Evolutionary conservation across 2,888 invertebrate species (phyloP).

Genomic region (Rotaria sp.): DNA sequence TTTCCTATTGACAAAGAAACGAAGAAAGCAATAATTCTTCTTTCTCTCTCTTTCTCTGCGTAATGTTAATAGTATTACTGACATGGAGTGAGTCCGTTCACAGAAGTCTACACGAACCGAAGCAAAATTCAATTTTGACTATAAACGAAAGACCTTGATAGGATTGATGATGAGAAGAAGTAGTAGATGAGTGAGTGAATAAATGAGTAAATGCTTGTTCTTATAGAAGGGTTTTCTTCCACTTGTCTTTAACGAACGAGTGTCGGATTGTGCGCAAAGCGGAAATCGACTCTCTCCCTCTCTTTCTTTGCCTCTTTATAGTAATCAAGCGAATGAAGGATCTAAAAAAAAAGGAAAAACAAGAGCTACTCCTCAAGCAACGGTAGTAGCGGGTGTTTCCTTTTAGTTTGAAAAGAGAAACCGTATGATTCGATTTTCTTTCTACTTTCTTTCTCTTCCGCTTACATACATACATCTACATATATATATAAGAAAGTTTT

Average conservation of each 20-base stretch:
- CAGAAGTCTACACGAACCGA: neutral
- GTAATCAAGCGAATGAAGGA: neutral
- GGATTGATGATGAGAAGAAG: slow-evolving; percentile 9
- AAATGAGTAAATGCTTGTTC: neutral
- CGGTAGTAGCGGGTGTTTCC: neutral
- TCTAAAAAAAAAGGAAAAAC: neutral
- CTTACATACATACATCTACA: neutral
- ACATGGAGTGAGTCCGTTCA: neutral
- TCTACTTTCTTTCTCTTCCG: neutral
- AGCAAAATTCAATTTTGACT: slow-evolving; percentile 10
- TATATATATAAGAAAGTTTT: neutral
- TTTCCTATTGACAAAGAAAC: neutral
- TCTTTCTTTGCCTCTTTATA: neutral
- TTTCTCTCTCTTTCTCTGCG: neutral
- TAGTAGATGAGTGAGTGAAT: neutral
- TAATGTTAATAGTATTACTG: slow-evolving; percentile 1
- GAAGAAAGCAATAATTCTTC: neutral
- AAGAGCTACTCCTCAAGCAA: neutral
- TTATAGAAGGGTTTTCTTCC: neutral
- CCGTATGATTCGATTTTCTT: neutral
- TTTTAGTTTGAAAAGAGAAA: neutral
- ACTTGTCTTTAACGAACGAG: slow-evolving; percentile 7
- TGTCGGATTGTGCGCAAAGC: neutral
- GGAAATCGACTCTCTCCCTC: neutral
- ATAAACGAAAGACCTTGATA: neutral